A percentile compares a stretch with the other conserved stretches of the same genome.
Evolutionary conservation across 64 coral and sea anemone genomes (phyloP).

Genomic region (Pocillopora damicornis): DNA sequence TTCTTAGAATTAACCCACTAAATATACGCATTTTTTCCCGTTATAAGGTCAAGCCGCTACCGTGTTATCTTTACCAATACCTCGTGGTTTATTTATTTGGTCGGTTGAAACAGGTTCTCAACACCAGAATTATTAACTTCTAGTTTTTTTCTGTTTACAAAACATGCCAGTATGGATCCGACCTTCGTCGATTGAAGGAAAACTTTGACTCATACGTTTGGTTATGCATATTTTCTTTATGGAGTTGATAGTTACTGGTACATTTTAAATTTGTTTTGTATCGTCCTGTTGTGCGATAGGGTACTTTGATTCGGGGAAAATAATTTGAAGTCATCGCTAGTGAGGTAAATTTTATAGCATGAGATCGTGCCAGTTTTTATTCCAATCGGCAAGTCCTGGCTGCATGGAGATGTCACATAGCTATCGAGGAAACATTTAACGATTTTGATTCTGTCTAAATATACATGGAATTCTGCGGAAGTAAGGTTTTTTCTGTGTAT

Average conservation of each 20-base stretch:
- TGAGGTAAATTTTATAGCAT: not conserved
- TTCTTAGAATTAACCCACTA: not conserved
- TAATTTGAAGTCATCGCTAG: not conserved
- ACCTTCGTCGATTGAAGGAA: too few relatives aligned
- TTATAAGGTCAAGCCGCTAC: not conserved
- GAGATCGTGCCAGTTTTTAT: not conserved
- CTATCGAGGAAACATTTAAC: not conserved
- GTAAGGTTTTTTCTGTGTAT: not conserved
- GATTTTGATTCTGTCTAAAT: not conserved
- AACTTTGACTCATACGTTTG: not conserved
- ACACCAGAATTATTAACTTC: constrained; percentile 19
- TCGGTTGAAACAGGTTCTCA: not conserved
- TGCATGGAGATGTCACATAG: not conserved
- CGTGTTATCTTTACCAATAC: not conserved
- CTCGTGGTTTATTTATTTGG: not conserved
- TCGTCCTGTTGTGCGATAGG: not conserved
- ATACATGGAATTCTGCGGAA: not conserved
- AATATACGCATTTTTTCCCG: not conserved
- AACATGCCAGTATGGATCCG: constrained; percentile 1
- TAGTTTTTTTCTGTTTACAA: constrained; percentile 33
- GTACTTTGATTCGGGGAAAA: not conserved
- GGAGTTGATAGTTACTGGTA: not conserved
- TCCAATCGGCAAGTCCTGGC: not conserved
- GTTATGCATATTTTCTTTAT: not conserved
- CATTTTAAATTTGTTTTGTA: not conserved